Percentiles rank a stretch among this genome's conserved stretches.
Conservation (phyloP, 2,113 vertebrate genomes). For the Regulus satrapa region DNA sequence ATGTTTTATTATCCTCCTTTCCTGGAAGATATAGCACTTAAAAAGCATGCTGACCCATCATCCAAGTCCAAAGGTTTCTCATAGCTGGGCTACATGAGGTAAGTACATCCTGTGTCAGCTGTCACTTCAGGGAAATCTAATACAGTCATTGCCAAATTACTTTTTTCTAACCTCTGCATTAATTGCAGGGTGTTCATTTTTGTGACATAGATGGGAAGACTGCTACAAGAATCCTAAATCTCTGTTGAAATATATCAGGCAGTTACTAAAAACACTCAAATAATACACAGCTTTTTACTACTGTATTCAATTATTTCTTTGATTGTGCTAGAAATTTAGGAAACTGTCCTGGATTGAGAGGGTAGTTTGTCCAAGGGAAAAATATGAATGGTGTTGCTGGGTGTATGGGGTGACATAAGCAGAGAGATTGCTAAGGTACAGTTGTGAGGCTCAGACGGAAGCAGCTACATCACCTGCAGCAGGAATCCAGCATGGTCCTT, state of each 20-base stretch:
- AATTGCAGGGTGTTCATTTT: background rate
- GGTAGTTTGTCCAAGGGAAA: background rate
- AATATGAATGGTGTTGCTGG: background rate
- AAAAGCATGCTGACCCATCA: background rate
- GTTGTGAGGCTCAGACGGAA: background rate
- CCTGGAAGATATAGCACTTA: background rate
- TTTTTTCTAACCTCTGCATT: background rate
- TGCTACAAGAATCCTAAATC: background rate
- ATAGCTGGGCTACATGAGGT: background rate
- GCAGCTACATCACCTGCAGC: background rate
- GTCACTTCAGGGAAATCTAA: background rate
- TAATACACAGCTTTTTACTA: background rate
- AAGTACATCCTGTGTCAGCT: background rate
- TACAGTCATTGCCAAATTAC: background rate
- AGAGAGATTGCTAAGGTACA: background rate
- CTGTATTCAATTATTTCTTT: background rate
- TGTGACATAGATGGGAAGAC: background rate
- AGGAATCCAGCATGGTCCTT: background rate
- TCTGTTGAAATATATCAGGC: background rate
- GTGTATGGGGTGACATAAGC: background rate
- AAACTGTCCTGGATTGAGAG: background rate
- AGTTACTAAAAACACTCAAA: background rate
- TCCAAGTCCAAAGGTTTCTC: background rate
- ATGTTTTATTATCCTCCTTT: background rate
- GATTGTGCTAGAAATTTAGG: background rate